phyloP scores from a whole-genome alignment of 2,888 invertebrate species.

The Panopea generosa region DNA sequence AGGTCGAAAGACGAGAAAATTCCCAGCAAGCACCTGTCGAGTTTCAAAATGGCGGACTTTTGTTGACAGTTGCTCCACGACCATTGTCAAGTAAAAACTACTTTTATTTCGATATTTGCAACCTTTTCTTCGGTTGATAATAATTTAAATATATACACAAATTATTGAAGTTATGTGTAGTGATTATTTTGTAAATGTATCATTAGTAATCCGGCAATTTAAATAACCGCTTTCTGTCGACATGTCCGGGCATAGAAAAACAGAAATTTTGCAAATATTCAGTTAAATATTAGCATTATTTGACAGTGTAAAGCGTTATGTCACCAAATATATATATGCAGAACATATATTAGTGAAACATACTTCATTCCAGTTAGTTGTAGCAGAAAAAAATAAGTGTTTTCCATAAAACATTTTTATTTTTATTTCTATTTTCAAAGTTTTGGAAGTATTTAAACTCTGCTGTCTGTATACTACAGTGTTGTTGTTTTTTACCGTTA shows the following conservation, averaged over 20 bases:
- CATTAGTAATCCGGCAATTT: background rate
- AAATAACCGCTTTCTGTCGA: background rate
- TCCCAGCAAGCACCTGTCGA: background rate
- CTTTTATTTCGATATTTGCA: background rate
- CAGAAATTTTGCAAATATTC: background rate
- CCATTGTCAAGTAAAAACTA: constrained; percentile 2
- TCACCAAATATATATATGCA: background rate
- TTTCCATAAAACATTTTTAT: no score
- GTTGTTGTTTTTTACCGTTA: no score
- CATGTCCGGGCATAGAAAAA: constrained; percentile 7
- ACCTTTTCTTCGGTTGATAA: no score
- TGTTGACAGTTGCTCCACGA: constrained; percentile 58
- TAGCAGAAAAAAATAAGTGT: background rate
- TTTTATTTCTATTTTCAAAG: no score
- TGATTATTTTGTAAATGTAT: no score
- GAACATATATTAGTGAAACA: background rate
- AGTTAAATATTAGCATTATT: no score
- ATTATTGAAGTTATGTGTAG: no score
- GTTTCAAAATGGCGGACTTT: constrained; percentile 56
- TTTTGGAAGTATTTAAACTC: no score
- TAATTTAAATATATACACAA: no score
- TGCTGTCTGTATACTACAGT: no score
- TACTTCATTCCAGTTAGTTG: background rate
- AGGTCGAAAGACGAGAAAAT: no score
- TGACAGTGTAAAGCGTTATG: no score